phyloP scores from a whole-genome alignment of 1,140 invertebrate genomes.

The Ridgeia piscesae region DNA sequence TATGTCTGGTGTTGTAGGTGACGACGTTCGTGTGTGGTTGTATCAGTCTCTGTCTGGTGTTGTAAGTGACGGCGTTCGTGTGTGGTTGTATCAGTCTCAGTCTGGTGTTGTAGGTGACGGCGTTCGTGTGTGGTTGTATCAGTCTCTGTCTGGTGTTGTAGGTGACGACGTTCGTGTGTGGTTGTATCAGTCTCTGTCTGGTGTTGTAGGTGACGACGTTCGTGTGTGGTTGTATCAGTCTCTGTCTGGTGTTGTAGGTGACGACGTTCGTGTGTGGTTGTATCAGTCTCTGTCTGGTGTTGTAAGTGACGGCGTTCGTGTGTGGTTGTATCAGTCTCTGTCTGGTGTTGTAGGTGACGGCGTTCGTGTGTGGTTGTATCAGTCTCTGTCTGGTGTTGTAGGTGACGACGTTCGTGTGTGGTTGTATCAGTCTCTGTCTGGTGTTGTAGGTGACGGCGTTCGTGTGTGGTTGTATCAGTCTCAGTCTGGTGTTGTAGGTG shows the following conservation, averaged over 20 bases:
- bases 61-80: conserved; percentile 92
- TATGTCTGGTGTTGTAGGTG: conserved; percentile 70
- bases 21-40: conserved; percentile 94
- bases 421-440: conserved; percentile 75
- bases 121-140: conserved; percentile 90
- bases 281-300: conserved; percentile 69
- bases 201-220: conserved; percentile 85
- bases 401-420: conserved; percentile 95
- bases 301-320: conserved; percentile 92
- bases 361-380: conserved; percentile 90
- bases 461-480: conserved; percentile 89
- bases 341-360: conserved; percentile 76
- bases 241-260: conserved; percentile 70
- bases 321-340: conserved; percentile 85
- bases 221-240: conserved; percentile 89
- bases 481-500: conserved; percentile 70
- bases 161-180: conserved; percentile 95
- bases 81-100: conserved; percentile 85
- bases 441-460: conserved; percentile 85
- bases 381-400: conserved; percentile 68
- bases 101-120: conserved; percentile 76
- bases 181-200: conserved; percentile 75
- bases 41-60: conserved; percentile 69
- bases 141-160: conserved; percentile 68
- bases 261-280: conserved; percentile 94